Percentiles rank a stretch among this genome's conserved stretches.
Conservation (phyloP, 2,888 invertebrate genomes). For the Erebia ligea region DNA sequence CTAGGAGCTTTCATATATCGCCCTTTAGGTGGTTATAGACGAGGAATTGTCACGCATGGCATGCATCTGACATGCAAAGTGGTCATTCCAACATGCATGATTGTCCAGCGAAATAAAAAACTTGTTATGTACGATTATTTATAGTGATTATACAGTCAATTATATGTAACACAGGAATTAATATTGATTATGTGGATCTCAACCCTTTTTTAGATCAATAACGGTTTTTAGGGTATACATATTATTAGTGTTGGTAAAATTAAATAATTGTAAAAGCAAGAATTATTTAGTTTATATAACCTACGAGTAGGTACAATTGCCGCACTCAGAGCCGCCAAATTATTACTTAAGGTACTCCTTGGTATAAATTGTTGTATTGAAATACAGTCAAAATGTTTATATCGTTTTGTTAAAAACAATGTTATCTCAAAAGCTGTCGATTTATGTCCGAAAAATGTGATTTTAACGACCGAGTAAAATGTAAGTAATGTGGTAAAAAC, state of each 20-base stretch:
- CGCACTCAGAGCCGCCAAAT: too few relatives aligned
- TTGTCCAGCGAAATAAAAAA: slow-evolving; percentile 30
- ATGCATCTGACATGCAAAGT: slow-evolving; percentile 36
- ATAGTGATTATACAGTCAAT: slow-evolving; percentile 34
- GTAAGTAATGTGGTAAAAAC: too few relatives aligned
- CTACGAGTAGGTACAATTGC: too few relatives aligned
- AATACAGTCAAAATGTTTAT: too few relatives aligned
- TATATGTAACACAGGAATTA: slow-evolving; percentile 22
- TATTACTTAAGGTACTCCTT: too few relatives aligned
- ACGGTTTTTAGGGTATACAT: slow-evolving; percentile 8
- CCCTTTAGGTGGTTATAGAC: slow-evolving; percentile 34
- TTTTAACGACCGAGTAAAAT: too few relatives aligned
- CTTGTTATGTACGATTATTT: slow-evolving; percentile 32
- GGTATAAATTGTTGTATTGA: too few relatives aligned
- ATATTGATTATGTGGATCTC: slow-evolving; percentile 21
- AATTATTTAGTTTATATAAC: too few relatives aligned
- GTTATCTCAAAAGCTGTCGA: too few relatives aligned
- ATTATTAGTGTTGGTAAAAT: neutral
- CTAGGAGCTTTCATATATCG: slow-evolving; percentile 25
- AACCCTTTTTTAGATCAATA: slow-evolving; percentile 6
- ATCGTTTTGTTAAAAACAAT: too few relatives aligned
- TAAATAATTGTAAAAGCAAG: too few relatives aligned
- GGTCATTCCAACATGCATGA: slow-evolving; percentile 36
- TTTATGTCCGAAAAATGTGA: too few relatives aligned
- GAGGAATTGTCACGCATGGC: slow-evolving; percentile 36